Conservation (phyloP, 2,888 invertebrate genomes). For the Endotricha flammealis region DNA sequence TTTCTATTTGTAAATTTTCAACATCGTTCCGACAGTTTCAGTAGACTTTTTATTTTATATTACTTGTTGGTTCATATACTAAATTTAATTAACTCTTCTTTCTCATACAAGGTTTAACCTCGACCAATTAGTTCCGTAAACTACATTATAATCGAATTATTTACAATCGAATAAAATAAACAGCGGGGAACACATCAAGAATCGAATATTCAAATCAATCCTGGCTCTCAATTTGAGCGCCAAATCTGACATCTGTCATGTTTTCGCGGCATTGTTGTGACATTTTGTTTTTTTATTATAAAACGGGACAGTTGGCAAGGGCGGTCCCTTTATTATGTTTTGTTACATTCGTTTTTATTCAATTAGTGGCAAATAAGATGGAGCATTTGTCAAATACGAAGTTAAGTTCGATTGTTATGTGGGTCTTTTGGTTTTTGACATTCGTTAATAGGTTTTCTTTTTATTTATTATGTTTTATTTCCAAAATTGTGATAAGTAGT, state of each 20-base stretch:
- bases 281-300: conserved; percentile 48
- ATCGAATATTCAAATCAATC: conserved; percentile 46
- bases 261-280: conserved; percentile 49
- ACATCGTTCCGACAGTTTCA: too few relatives aligned
- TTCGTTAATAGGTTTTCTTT: too few relatives aligned
- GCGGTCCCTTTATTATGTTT: conserved; percentile 43
- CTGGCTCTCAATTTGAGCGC: conserved; percentile 26
- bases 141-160: conserved; percentile 63
- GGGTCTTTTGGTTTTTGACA: conserved; percentile 5
- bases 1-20: too few relatives aligned
- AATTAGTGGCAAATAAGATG: conserved; percentile 34
- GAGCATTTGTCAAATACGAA: conserved; percentile 10
- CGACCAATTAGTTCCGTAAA: too few relatives aligned
- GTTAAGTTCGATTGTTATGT: not conserved
- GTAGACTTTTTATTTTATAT: too few relatives aligned
- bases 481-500: too few relatives aligned
- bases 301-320: conserved; percentile 58
- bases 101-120: too few relatives aligned
- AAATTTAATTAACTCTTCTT: too few relatives aligned
- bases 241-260: conserved; percentile 72
- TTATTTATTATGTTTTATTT: too few relatives aligned
- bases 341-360: conserved; percentile 46
- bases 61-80: too few relatives aligned
- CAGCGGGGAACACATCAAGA: conserved; percentile 36
- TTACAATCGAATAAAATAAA: conserved; percentile 48